Conservation (phyloP, 2,113 vertebrate genomes). For the Melanerpes formicivorus region DNA sequence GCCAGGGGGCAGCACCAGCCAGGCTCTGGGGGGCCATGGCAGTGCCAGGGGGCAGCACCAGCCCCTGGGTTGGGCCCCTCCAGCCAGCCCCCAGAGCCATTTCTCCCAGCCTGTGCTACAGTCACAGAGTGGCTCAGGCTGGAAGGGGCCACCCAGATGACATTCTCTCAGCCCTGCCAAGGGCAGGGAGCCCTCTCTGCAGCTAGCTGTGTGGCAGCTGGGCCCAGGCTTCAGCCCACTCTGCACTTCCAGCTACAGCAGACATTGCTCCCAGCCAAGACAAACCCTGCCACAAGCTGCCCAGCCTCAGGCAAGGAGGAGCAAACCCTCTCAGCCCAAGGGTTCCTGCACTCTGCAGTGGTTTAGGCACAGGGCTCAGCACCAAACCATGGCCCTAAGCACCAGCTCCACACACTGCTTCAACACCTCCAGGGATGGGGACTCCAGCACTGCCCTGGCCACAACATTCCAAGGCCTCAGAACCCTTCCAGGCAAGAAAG, state of each 20-base stretch:
- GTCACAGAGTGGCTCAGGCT: too few relatives aligned
- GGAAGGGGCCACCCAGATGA: too few relatives aligned
- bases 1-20: too few relatives aligned
- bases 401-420: too few relatives aligned
- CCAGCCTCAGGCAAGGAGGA: background rate
- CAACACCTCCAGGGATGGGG: too few relatives aligned
- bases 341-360: background rate
- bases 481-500: too few relatives aligned
- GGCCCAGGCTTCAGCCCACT: background rate
- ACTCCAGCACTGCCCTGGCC: too few relatives aligned
- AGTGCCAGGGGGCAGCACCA: too few relatives aligned
- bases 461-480: too few relatives aligned
- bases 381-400: too few relatives aligned
- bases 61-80: background rate
- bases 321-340: background rate
- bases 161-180: too few relatives aligned
- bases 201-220: accelerated
- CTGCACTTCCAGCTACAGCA: background rate
- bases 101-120: background rate
- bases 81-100: background rate
- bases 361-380: background rate
- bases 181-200: background rate
- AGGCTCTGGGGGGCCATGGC: too few relatives aligned
- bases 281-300: background rate
- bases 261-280: background rate